These are phyloP conservation scores for Synergus laeviventris DNA, from an alignment of 2,888 invertebrate species.

Conservation along the genomic window DNA sequence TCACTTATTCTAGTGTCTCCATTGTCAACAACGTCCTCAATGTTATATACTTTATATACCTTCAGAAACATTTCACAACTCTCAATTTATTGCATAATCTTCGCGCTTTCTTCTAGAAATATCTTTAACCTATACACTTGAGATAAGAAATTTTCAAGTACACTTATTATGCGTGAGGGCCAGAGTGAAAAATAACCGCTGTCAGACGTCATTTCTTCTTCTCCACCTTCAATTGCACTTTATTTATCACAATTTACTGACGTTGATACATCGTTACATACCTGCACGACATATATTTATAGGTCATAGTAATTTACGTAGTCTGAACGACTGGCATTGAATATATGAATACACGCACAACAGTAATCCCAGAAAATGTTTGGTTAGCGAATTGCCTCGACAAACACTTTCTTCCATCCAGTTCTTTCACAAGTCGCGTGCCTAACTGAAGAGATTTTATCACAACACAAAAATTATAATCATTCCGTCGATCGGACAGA, in stretches of 20 bases:
- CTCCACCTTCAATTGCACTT: slow-evolving; percentile 70
- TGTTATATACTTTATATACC: neutral
- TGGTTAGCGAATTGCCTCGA: too few species aligned
- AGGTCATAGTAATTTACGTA: slow-evolving; percentile 73
- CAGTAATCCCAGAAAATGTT: neutral
- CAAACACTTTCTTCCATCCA: neutral
- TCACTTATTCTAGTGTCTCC: neutral
- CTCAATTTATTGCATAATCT: neutral
- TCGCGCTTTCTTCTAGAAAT: neutral
- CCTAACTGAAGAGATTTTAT: neutral
- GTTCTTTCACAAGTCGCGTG: neutral
- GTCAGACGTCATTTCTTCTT: slow-evolving; percentile 48
- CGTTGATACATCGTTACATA: slow-evolving; percentile 72
- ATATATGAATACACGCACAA: neutral
- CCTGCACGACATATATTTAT: slow-evolving; percentile 65
- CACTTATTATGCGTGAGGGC: slow-evolving; percentile 18
- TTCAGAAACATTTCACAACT: neutral
- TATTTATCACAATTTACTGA: slow-evolving; percentile 74
- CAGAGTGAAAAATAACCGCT: slow-evolving; percentile 62
- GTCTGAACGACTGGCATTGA: slow-evolving; percentile 68
- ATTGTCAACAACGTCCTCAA: neutral
- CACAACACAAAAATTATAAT: neutral
- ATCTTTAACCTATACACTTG: neutral
- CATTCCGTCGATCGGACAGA: too few species aligned
- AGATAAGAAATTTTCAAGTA: slow-evolving; percentile 59